Percentiles rank a stretch among this genome's conserved stretches.
Evolutionary conservation across 2,797 vertebrate species (phyloP).

Genomic region (Lagocephalus sceleratus): DNA sequence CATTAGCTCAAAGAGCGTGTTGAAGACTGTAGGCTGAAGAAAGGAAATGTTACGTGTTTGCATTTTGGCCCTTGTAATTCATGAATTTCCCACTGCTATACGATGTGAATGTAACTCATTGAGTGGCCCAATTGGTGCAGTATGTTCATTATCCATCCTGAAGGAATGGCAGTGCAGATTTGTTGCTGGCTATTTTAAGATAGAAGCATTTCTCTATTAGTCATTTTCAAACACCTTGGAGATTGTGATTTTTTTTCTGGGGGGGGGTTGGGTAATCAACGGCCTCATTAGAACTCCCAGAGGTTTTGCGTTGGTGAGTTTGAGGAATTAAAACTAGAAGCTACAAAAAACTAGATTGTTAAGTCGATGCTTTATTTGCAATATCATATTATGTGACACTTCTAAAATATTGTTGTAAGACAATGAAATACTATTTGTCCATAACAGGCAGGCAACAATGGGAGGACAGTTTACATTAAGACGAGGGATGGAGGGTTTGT

Average conservation of each 20-base stretch:
- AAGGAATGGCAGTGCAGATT: slow-evolving; percentile 40
- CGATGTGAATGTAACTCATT: slow-evolving; percentile 51
- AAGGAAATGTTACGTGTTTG: slow-evolving; percentile 51
- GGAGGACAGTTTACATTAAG: slow-evolving; percentile 5
- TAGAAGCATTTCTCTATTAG: slow-evolving; percentile 54
- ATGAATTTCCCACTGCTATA: slow-evolving; percentile 54
- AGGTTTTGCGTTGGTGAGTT: slow-evolving; percentile 24
- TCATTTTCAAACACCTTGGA: slow-evolving; percentile 59
- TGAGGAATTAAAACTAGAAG: slow-evolving; percentile 46
- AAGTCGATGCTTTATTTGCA: slow-evolving; percentile 22
- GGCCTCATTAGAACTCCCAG: slow-evolving; percentile 62
- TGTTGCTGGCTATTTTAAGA: slow-evolving; percentile 64
- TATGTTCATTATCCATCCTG: slow-evolving; percentile 58
- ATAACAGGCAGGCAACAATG: slow-evolving; percentile 3
- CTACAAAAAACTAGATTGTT: slow-evolving; percentile 14
- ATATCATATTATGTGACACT: not conserved
- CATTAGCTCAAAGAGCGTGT: slow-evolving; percentile 54
- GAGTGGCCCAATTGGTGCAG: slow-evolving; percentile 63
- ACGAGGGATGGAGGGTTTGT: slow-evolving; percentile 20
- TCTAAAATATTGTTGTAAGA: too few species aligned
- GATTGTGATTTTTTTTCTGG: slow-evolving; percentile 55
- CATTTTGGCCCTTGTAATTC: slow-evolving; percentile 42
- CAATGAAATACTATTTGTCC: not conserved
- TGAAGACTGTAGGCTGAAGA: slow-evolving; percentile 50
- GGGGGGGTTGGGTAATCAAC: slow-evolving; percentile 45